These are phyloP conservation scores for Orchesella cincta DNA, from an alignment of 1,140 invertebrate genomes.

Conservation along the genomic window DNA sequence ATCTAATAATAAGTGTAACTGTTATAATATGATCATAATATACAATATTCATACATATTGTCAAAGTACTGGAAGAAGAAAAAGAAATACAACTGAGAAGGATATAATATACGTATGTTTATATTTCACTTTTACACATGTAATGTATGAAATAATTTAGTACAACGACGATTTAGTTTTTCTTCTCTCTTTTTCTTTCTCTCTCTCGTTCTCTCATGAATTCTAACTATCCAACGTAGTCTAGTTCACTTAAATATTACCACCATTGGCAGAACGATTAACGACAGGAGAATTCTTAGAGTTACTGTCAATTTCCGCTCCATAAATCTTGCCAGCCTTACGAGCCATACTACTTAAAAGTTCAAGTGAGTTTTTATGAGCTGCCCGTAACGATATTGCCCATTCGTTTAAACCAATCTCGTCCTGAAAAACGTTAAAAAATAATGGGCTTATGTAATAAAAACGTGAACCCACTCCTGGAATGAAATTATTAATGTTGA, in stretches of 20 bases:
- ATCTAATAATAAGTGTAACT: not conserved
- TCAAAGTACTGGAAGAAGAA: constrained; percentile 14
- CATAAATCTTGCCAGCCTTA: constrained; percentile 95
- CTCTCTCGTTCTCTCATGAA: too few relatives aligned
- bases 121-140: too few relatives aligned
- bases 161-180: not conserved
- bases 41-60: not conserved
- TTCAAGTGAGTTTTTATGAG: constrained; percentile 89
- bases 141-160: too few relatives aligned
- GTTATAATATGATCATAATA: not conserved
- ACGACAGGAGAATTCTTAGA: constrained; percentile 45
- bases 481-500: too few relatives aligned
- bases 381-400: constrained; percentile 82
- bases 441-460: too few relatives aligned
- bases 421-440: constrained; percentile 66
- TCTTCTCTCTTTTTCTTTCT: not conserved
- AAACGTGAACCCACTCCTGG: too few relatives aligned
- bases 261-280: constrained; percentile 49
- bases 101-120: too few relatives aligned
- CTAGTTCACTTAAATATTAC: not conserved
- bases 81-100: too few relatives aligned
- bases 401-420: constrained; percentile 95
- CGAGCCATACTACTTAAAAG: constrained; percentile 90
- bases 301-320: constrained; percentile 65
- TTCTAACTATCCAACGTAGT: too few relatives aligned